Conservation (phyloP, 2,113 vertebrate genomes). For the Acanthisitta chloris region DNA sequence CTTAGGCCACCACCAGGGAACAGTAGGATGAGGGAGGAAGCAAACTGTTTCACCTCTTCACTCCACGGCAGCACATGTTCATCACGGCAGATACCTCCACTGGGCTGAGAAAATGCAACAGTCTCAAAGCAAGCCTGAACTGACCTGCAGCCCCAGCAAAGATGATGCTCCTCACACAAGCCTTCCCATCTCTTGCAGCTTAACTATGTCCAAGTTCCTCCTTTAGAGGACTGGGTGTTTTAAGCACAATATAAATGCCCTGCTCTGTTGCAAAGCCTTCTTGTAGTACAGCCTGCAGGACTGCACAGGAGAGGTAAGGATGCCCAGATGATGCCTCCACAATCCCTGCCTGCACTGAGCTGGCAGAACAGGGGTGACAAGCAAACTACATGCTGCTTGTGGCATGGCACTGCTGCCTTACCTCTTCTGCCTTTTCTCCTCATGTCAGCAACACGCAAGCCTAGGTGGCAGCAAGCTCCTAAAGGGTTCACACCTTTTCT, state of each 20-base stretch:
- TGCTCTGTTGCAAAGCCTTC: background rate
- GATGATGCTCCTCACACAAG: background rate
- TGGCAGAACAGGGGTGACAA: background rate
- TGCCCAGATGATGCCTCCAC: background rate
- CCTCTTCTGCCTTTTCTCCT: background rate
- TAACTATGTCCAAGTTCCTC: accelerated
- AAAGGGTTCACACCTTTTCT: background rate
- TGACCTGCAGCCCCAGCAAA: background rate
- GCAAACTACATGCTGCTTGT: background rate
- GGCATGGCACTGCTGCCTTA: background rate
- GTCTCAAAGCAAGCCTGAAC: background rate
- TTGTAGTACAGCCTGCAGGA: background rate
- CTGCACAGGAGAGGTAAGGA: background rate
- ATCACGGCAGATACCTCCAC: background rate
- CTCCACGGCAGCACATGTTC: background rate
- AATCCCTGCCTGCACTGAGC: background rate
- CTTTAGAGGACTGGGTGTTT: background rate
- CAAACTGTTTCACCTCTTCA: background rate
- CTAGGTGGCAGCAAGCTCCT: background rate
- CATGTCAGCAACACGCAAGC: background rate
- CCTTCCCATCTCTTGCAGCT: background rate
- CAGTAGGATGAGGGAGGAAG: background rate
- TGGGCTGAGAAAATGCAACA: background rate
- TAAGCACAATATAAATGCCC: background rate
- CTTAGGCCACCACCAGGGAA: accelerated